Percentiles rank a stretch among this genome's conserved stretches.
Conservation (phyloP, 2,113 vertebrate species). For the Okapia johnstoni region DNA sequence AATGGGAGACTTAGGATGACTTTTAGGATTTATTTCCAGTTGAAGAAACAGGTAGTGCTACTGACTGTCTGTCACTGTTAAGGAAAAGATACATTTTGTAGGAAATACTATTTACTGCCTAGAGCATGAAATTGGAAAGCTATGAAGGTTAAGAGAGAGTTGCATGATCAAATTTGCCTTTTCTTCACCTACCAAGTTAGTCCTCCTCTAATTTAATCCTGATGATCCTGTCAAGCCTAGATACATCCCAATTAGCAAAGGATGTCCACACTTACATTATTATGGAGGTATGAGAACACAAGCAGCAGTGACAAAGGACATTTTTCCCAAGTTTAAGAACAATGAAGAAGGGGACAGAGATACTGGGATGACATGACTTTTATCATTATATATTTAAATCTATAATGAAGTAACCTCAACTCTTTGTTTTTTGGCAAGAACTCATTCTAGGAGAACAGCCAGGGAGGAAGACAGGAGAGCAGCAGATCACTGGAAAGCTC, state of each 20-base stretch:
- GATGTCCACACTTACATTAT: background rate
- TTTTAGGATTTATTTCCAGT: background rate
- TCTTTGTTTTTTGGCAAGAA: background rate
- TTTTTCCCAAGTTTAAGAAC: conserved; percentile 6
- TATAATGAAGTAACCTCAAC: background rate
- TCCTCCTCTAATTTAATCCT: background rate
- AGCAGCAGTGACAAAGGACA: background rate
- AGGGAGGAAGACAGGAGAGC: background rate
- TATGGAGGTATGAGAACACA: background rate
- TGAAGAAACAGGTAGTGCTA: background rate
- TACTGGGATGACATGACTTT: background rate
- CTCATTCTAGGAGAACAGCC: background rate
- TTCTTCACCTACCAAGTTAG: background rate
- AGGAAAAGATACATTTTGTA: background rate
- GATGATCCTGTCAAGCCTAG: background rate
- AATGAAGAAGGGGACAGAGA: background rate
- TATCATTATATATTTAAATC: background rate
- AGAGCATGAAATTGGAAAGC: background rate
- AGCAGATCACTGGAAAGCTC: background rate
- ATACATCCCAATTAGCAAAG: background rate
- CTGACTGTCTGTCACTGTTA: background rate
- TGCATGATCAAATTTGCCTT: background rate
- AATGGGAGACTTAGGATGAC: background rate
- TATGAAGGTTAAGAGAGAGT: background rate
- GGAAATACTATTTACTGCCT: background rate